Conservation (phyloP, 1,140 invertebrate species). For the Diachasma alloeum region DNA sequence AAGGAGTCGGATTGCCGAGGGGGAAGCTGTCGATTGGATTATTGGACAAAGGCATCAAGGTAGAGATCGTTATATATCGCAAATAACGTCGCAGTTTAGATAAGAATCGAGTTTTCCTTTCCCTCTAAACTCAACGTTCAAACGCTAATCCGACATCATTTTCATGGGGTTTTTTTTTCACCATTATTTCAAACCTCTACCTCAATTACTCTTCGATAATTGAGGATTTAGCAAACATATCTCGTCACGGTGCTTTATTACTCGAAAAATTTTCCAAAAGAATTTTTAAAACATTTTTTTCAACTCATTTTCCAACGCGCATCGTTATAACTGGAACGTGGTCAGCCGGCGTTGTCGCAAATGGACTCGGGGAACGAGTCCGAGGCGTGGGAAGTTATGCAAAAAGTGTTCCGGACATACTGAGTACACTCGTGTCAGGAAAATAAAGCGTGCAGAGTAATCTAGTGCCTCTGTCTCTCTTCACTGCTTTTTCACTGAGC, state of each 20-base stretch:
- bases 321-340: constrained; percentile 23
- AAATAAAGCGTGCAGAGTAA: not conserved
- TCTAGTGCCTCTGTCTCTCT: not conserved
- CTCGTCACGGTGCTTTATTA: not conserved
- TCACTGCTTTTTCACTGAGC: not conserved
- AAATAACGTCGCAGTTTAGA: not conserved
- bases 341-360: constrained; percentile 16
- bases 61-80: constrained; percentile 20
- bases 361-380: constrained; percentile 12
- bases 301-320: not conserved
- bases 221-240: too few relatives aligned
- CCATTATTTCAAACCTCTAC: not conserved
- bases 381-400: constrained; percentile 47
- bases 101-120: not conserved
- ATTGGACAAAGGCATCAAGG: constrained; percentile 28
- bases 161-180: too few relatives aligned
- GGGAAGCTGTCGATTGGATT: constrained; percentile 30
- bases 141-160: too few relatives aligned
- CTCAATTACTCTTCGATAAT: not conserved
- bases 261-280: not conserved
- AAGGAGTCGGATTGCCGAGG: constrained; percentile 26
- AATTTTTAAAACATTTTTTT: not conserved
- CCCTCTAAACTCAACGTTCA: too few relatives aligned
- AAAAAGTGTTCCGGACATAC: constrained; percentile 34
- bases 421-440: constrained; percentile 9